Evolutionary conservation across 1,140 invertebrate species (phyloP).

Genomic region (Halyomorpha halys): DNA sequence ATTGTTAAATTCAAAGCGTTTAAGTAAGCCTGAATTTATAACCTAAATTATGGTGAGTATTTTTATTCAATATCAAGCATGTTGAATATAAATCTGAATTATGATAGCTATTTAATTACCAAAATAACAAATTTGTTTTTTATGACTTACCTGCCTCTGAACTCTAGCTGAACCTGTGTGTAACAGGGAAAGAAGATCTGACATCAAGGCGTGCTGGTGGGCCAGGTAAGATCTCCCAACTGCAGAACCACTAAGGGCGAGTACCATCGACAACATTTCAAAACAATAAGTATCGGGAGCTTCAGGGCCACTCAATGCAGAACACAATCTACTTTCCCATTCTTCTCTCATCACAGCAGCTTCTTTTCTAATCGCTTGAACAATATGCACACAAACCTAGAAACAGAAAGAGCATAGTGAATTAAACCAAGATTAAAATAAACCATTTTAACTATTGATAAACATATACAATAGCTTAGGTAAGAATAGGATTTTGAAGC

Average conservation of each 20-base stretch:
- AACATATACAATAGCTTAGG: too few relatives aligned
- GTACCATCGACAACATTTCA: slow-evolving; percentile 90
- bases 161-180: slow-evolving; percentile 91
- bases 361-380: slow-evolving; percentile 84
- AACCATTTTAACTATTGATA: too few relatives aligned
- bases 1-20: too few relatives aligned
- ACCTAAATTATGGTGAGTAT: too few relatives aligned
- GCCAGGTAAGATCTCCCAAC: slow-evolving; percentile 84
- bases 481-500: too few relatives aligned
- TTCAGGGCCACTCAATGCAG: slow-evolving; percentile 36
- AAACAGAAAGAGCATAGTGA: slow-evolving; percentile 23
- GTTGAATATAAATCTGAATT: too few relatives aligned
- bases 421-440: too few relatives aligned
- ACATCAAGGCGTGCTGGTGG: slow-evolving; percentile 71
- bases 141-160: slow-evolving; percentile 64
- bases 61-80: too few relatives aligned
- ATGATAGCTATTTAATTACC: too few relatives aligned
- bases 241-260: slow-evolving; percentile 85
- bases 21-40: too few relatives aligned
- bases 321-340: slow-evolving; percentile 58
- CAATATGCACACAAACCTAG: slow-evolving; percentile 82
- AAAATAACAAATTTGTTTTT: background rate
- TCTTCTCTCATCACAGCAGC: slow-evolving; percentile 72
- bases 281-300: slow-evolving; percentile 88
- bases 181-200: slow-evolving; percentile 74